Percentiles rank a stretch among this genome's conserved stretches.
Conservation (phyloP, 2,888 invertebrate species). For the Drosophila crucigera region DNA sequence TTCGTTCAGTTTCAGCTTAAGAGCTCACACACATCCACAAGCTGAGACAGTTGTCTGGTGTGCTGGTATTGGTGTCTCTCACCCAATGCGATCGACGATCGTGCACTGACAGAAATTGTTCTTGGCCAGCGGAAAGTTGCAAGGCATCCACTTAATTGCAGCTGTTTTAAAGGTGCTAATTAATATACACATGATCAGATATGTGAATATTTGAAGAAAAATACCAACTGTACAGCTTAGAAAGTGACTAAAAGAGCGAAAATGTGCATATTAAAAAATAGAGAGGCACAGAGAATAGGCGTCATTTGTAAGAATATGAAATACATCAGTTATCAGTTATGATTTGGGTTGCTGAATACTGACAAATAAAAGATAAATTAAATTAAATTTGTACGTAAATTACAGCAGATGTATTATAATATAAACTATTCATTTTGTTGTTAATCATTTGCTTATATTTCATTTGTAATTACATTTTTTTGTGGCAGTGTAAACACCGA, state of each 20-base stretch:
- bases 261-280: background rate
- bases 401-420: background rate
- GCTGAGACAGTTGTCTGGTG: slow-evolving; percentile 5
- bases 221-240: background rate
- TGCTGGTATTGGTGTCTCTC: slow-evolving; percentile 35
- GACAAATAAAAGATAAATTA: background rate
- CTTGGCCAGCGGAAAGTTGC: background rate
- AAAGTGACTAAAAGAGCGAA: background rate
- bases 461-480: slow-evolving; percentile 7
- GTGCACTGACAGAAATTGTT: slow-evolving; percentile 48
- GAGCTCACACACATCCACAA: slow-evolving; percentile 52
- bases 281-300: background rate
- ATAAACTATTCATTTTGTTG: background rate
- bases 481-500: slow-evolving; percentile 52
- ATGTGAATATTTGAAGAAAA: background rate
- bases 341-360: background rate
- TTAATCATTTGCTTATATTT: background rate
- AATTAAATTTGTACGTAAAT: background rate
- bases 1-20: slow-evolving; percentile 73
- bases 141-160: background rate
- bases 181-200: background rate
- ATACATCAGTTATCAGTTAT: background rate
- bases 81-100: slow-evolving; percentile 67
- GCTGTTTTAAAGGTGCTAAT: background rate
- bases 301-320: background rate